Evolutionary conservation across 2,113 vertebrate genomes (phyloP).

Genomic region (Ceratotherium simum): DNA sequence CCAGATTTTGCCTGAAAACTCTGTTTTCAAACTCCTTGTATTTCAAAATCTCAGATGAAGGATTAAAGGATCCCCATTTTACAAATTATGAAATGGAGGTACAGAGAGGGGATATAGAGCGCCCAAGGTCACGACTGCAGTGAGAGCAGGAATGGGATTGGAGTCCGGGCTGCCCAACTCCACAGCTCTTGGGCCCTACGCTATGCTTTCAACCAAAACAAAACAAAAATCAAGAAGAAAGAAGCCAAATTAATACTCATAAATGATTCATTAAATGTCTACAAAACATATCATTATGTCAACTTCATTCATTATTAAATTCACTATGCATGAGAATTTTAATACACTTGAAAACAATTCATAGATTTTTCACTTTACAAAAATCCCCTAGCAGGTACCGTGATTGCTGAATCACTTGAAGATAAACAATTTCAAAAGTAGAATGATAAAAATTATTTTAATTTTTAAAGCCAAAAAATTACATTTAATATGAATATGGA

Average conservation of each 20-base stretch:
- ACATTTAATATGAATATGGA: not conserved
- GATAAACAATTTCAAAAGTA: constrained; percentile 7
- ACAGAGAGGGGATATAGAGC: too few relatives aligned
- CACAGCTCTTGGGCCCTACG: not conserved
- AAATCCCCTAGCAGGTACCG: not conserved
- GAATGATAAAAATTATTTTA: constrained; percentile 24
- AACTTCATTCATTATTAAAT: constrained; percentile 9
- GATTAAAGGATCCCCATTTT: not conserved
- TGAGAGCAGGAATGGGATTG: not conserved
- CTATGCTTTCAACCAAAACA: not conserved
- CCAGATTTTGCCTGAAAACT: not conserved
- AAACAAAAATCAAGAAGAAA: not conserved
- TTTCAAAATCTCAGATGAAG: not conserved
- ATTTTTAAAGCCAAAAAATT: not conserved
- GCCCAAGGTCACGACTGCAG: fast-evolving
- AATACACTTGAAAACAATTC: constrained; percentile 50
- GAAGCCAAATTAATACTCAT: not conserved
- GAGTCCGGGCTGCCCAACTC: too few relatives aligned
- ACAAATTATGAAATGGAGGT: not conserved
- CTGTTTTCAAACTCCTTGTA: not conserved
- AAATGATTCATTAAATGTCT: constrained; percentile 29
- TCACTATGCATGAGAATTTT: not conserved
- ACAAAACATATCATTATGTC: not conserved
- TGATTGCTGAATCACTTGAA: not conserved
- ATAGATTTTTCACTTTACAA: not conserved